Evolutionary conservation across 2,888 invertebrate genomes (phyloP).

Genomic region (Thymelicus acteon): DNA sequence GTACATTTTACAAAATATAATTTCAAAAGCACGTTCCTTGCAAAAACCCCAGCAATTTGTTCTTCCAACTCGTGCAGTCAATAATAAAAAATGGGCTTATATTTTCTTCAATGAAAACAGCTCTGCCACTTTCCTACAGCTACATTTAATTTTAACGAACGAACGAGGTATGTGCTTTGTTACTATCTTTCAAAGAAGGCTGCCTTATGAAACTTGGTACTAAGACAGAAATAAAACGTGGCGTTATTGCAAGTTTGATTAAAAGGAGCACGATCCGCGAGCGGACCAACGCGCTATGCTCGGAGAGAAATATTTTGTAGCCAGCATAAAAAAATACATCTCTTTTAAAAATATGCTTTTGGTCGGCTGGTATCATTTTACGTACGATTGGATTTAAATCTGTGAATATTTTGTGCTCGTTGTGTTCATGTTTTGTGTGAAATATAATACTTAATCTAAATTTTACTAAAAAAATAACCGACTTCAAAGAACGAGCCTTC

Average conservation of each 20-base stretch:
- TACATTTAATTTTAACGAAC: conserved; percentile 54
- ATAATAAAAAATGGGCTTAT: conserved; percentile 30
- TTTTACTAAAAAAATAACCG: too few species aligned
- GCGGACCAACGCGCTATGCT: neutral
- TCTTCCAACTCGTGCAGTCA: conserved; percentile 10
- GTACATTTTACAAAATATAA: conserved; percentile 32
- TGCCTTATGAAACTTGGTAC: conserved; percentile 58
- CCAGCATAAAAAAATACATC: conserved; percentile 49
- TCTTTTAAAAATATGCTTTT: neutral
- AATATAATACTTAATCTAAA: too few species aligned
- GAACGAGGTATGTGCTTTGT: conserved; percentile 55
- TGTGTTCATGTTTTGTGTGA: too few species aligned
- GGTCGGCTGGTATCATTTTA: too few species aligned
- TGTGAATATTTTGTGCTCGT: too few species aligned
- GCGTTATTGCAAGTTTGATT: conserved; percentile 65
- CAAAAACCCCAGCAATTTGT: conserved; percentile 9
- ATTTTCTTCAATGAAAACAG: conserved; percentile 40
- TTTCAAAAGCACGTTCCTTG: neutral
- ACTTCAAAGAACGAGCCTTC: too few species aligned
- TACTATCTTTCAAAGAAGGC: conserved; percentile 57
- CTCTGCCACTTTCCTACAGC: conserved; percentile 41
- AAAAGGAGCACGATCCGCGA: conserved; percentile 51
- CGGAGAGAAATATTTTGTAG: conserved; percentile 48
- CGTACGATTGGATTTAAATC: too few species aligned
- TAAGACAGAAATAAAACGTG: conserved; percentile 57